phyloP scores from a whole-genome alignment of 2,888 invertebrate genomes.

The Cryptocephalus primarius region DNA sequence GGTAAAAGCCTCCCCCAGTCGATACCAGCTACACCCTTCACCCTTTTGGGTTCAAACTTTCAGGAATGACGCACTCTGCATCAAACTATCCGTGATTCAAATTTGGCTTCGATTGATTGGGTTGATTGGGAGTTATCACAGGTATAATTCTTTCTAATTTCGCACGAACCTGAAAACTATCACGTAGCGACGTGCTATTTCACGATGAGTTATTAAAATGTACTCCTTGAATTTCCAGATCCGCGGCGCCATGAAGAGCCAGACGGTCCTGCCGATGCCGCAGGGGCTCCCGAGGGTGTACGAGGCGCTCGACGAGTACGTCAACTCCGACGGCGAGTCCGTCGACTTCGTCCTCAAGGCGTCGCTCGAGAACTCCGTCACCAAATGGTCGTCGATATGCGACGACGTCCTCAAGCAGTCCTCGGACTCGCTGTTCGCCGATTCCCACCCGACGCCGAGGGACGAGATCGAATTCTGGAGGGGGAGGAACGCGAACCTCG shows the following conservation, averaged over 20 bases:
- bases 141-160: too few species aligned
- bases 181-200: too few species aligned
- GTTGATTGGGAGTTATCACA: too few species aligned
- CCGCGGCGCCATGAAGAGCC: slow-evolving; percentile 74
- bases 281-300: slow-evolving; percentile 60
- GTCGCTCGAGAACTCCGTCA: slow-evolving; percentile 73
- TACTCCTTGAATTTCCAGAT: too few species aligned
- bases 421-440: slow-evolving; percentile 49
- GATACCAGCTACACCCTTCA: too few species aligned
- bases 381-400: slow-evolving; percentile 64
- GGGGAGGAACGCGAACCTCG: slow-evolving; percentile 65
- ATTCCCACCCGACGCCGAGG: slow-evolving; percentile 60
- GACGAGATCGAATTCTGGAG: slow-evolving; percentile 74
- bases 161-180: too few species aligned
- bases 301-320: slow-evolving; percentile 43
- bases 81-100: too few species aligned
- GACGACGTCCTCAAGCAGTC: slow-evolving; percentile 69
- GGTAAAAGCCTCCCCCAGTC: too few species aligned
- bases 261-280: slow-evolving; percentile 80
- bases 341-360: slow-evolving; percentile 64
- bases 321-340: slow-evolving; percentile 42
- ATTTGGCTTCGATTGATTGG: too few species aligned
- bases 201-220: too few species aligned
- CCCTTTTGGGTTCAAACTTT: too few species aligned
- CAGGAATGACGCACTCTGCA: too few species aligned